Evolutionary conservation across 2,888 invertebrate genomes (phyloP).

Genomic region (Panopea generosa): DNA sequence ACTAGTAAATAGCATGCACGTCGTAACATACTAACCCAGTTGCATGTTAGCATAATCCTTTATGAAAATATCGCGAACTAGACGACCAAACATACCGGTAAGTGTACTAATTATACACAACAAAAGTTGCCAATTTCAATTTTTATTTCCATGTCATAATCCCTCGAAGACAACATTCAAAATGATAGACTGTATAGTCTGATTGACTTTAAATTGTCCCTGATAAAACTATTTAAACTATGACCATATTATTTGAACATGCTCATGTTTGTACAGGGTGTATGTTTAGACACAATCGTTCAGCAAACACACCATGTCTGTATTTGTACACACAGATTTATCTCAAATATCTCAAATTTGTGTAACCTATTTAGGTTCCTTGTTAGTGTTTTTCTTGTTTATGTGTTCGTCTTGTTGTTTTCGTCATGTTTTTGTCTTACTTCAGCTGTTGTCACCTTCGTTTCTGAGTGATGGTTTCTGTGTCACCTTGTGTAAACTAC

Average conservation of each 20-base stretch:
- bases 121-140: too few relatives aligned
- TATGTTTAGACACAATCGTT: constrained; percentile 49
- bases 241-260: constrained; percentile 60
- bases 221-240: constrained; percentile 64
- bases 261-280: constrained; percentile 50
- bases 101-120: too few relatives aligned
- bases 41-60: too few relatives aligned
- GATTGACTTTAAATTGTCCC: constrained; percentile 54
- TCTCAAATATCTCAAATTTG: neutral
- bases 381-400: neutral
- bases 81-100: too few relatives aligned
- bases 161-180: constrained; percentile 29
- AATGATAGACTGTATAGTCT: constrained; percentile 28
- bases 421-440: too few relatives aligned
- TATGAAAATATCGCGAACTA: too few relatives aligned
- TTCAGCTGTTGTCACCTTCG: too few relatives aligned
- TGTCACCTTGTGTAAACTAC: too few relatives aligned
- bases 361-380: neutral
- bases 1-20: too few relatives aligned
- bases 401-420: constrained; percentile 1
- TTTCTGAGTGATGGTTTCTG: too few relatives aligned
- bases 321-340: constrained; percentile 36
- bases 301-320: constrained; percentile 53
- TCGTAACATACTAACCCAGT: too few relatives aligned
- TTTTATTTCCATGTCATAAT: constrained; percentile 22